Evolutionary conservation across 2,113 vertebrate species (phyloP).

Genomic region (Hystrix brachyura): DNA sequence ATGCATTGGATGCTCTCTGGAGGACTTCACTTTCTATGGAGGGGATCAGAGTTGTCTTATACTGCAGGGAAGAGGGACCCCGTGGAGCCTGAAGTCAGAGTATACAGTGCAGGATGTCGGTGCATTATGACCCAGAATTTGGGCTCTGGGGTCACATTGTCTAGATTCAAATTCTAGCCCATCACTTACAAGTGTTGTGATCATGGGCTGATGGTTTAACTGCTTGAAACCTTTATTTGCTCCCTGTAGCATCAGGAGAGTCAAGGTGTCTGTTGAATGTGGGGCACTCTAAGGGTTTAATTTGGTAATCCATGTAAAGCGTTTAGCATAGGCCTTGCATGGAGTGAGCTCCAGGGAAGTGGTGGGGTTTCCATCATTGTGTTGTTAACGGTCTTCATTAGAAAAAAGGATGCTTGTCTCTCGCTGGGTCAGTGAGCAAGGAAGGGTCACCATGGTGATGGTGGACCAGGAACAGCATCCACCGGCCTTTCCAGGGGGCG

Average conservation of each 20-base stretch:
- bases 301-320: background rate
- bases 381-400: accelerated
- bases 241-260: accelerated
- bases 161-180: background rate
- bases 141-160: background rate
- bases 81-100: background rate
- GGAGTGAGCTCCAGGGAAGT: accelerated
- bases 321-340: background rate
- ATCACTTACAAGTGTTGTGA: background rate
- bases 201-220: background rate
- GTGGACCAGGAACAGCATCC: accelerated
- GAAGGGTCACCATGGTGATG: background rate
- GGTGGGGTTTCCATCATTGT: background rate
- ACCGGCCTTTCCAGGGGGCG: background rate
- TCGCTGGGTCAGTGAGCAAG: no score
- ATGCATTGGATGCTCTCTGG: background rate
- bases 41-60: background rate
- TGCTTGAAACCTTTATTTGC: background rate
- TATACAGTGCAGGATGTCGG: background rate
- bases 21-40: background rate
- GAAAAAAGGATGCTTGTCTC: background rate
- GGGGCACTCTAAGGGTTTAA: background rate
- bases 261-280: accelerated
- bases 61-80: background rate
- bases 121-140: background rate